A percentile compares a stretch with the other conserved stretches of the same genome.
phyloP scores from a whole-genome alignment of 2,113 vertebrate genomes.

The Solea solea region DNA sequence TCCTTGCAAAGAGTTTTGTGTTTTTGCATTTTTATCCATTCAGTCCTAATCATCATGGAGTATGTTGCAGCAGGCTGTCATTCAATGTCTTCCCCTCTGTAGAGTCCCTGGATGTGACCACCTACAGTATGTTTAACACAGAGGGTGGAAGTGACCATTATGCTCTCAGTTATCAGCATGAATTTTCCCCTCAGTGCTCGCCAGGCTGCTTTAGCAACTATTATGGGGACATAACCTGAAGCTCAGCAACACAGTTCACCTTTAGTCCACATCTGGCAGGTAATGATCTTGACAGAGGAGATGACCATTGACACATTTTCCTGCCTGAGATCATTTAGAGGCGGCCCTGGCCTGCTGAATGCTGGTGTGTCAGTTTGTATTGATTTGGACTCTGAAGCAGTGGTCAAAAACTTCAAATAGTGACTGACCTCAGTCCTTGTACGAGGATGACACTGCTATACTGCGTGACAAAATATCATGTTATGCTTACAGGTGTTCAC shows the following conservation, averaged over 20 bases:
- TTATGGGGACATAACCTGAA: slow-evolving; percentile 44
- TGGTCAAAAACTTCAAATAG: slow-evolving; percentile 10
- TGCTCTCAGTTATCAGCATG: slow-evolving; percentile 58
- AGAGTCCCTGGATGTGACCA: slow-evolving; percentile 4
- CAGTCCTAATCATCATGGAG: background rate
- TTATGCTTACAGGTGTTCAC: background rate
- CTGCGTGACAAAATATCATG: background rate
- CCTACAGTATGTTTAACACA: slow-evolving; percentile 47
- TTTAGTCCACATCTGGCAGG: slow-evolving; percentile 44
- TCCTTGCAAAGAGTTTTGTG: background rate
- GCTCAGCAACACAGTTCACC: slow-evolving; percentile 56
- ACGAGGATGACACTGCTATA: background rate
- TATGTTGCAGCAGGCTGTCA: background rate
- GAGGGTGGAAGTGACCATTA: slow-evolving; percentile 62
- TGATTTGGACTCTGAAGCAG: slow-evolving; percentile 28
- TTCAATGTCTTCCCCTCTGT: slow-evolving; percentile 16
- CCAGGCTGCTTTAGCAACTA: slow-evolving; percentile 63
- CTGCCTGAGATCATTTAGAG: slow-evolving; percentile 22
- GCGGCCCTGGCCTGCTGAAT: slow-evolving; percentile 20
- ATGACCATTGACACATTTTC: slow-evolving; percentile 20
- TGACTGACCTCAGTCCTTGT: slow-evolving; percentile 20
- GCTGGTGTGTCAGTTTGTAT: slow-evolving; percentile 15
- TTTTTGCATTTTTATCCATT: slow-evolving; percentile 1
- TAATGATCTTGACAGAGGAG: slow-evolving; percentile 60
- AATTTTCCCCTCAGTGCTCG: slow-evolving; percentile 36